phyloP scores from a whole-genome alignment of 2,888 invertebrate species.

The Tenthredo scrophulariae region DNA sequence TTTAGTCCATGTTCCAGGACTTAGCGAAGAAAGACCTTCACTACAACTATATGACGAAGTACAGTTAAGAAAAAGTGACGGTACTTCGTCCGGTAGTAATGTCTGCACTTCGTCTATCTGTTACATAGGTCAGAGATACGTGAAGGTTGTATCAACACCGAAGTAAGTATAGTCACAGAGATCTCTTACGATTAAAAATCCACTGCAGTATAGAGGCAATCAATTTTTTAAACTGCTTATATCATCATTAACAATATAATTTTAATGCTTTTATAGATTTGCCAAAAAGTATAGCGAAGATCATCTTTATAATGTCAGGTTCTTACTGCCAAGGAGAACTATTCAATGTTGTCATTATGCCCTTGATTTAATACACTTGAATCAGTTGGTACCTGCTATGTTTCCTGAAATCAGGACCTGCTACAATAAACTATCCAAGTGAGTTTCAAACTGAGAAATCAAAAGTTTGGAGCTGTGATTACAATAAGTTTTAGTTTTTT shows the following conservation, averaged over 20 bases:
- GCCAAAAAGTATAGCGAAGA: conserved; percentile 8
- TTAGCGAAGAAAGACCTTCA: conserved; percentile 57
- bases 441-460: background rate
- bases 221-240: background rate
- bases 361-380: conserved; percentile 56
- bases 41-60: conserved; percentile 34
- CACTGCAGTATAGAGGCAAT: background rate
- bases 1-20: conserved; percentile 59
- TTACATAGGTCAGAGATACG: conserved; percentile 24
- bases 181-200: background rate
- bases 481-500: background rate
- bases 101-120: background rate
- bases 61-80: background rate
- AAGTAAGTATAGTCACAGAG: conserved; percentile 1
- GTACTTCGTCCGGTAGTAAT: background rate
- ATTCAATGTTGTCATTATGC: conserved; percentile 63
- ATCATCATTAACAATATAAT: background rate
- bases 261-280: conserved; percentile 54
- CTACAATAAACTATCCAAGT: conserved; percentile 53
- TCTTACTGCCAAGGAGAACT: conserved; percentile 57
- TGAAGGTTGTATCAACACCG: conserved; percentile 5
- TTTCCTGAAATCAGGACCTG: conserved; percentile 60
- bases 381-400: conserved; percentile 58
- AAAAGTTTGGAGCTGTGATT: background rate
- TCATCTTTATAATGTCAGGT: conserved; percentile 59